Conservation (phyloP, 2,888 invertebrate genomes). For the Spodoptera exigua region DNA sequence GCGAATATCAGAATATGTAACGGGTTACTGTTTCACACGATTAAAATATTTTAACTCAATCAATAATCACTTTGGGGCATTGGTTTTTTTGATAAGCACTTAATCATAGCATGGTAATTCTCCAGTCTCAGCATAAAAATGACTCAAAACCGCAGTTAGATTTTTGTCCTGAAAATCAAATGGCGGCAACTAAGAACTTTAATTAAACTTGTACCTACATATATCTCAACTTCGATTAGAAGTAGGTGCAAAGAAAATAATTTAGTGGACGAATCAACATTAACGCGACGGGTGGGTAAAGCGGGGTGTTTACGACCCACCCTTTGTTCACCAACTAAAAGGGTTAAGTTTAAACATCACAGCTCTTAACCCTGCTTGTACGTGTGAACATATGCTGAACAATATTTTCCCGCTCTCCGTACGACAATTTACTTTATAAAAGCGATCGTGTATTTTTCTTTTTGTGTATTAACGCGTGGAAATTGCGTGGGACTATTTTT, state of each 20-base stretch:
- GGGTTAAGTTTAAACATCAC: conserved; percentile 77
- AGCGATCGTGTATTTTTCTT: conserved; percentile 50
- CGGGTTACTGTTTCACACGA: background rate
- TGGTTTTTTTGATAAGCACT: too few relatives aligned
- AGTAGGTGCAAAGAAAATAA: conserved; percentile 70
- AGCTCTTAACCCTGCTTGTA: conserved; percentile 72
- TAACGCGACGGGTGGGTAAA: conserved; percentile 62
- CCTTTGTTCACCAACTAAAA: conserved; percentile 79
- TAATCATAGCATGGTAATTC: too few relatives aligned
- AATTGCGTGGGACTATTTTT: conserved; percentile 48
- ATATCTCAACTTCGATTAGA: conserved; percentile 65
- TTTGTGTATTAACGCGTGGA: conserved; percentile 51
- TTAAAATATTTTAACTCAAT: too few relatives aligned
- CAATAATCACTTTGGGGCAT: background rate
- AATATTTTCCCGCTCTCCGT: conserved; percentile 62
- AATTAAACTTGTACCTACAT: conserved; percentile 60
- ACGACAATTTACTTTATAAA: conserved; percentile 61
- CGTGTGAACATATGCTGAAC: conserved; percentile 69
- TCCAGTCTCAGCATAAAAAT: too few relatives aligned
- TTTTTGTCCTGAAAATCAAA: too few relatives aligned
- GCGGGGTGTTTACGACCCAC: conserved; percentile 68
- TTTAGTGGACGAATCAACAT: conserved; percentile 71
- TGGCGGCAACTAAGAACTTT: too few relatives aligned
- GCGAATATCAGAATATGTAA: conserved; percentile 12
- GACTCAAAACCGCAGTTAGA: too few relatives aligned